These are phyloP conservation scores for Astreopora myriophthalma DNA, from an alignment of 64 coral and sea anemone species.

Conservation along the genomic window DNA sequence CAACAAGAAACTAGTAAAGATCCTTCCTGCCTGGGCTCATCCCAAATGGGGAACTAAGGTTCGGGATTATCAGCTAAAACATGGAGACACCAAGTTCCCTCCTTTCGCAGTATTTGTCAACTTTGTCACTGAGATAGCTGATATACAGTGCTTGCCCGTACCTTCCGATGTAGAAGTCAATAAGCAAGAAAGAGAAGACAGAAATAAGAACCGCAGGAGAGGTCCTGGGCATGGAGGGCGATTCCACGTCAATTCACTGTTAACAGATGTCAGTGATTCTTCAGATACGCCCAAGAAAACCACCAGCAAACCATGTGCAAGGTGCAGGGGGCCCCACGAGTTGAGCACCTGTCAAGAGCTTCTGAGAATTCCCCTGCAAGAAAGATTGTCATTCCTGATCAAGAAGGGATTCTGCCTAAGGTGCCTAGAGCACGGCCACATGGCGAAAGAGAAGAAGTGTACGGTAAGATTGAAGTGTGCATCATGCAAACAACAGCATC, in stretches of 20 bases:
- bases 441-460: slow-evolving; percentile 68
- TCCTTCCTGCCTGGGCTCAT: slow-evolving; percentile 8
- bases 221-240: neutral
- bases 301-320: neutral
- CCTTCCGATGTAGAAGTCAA: neutral
- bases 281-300: neutral
- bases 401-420: slow-evolving; percentile 42
- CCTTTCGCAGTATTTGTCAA: slow-evolving; percentile 6
- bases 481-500: slow-evolving; percentile 15
- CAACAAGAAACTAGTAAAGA: slow-evolving; percentile 26
- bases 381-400: slow-evolving; percentile 9
- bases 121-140: neutral
- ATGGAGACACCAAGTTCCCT: slow-evolving; percentile 27
- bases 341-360: slow-evolving; percentile 30
- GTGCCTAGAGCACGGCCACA: slow-evolving; percentile 47
- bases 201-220: neutral
- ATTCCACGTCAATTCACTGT: neutral
- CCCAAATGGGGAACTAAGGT: slow-evolving; percentile 34
- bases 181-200: neutral
- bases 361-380: neutral
- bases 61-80: neutral
- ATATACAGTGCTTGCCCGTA: neutral
- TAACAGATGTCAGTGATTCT: neutral
- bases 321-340: neutral
- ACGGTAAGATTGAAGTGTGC: neutral